These are phyloP conservation scores for Phyto melanocephala DNA, from an alignment of 2,888 invertebrate genomes.

Conservation along the genomic window DNA sequence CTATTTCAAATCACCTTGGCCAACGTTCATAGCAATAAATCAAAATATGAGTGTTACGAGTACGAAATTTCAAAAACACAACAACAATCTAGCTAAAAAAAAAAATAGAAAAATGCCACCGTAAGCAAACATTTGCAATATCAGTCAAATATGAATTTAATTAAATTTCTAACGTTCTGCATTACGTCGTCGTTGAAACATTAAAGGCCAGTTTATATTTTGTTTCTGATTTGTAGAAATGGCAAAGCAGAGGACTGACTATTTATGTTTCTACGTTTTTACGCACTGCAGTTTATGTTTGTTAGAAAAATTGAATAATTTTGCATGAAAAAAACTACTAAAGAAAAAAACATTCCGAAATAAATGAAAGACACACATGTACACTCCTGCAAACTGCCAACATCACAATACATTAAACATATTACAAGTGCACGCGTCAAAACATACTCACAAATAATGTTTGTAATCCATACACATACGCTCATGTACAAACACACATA, in stretches of 20 bases:
- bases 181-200: constrained; percentile 47
- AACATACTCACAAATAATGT: constrained; percentile 43
- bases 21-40: constrained; percentile 64
- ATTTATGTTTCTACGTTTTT: not conserved
- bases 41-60: constrained; percentile 41
- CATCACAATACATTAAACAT: constrained; percentile 55
- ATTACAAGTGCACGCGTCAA: constrained; percentile 57
- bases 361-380: too few relatives aligned
- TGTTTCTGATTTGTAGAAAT: constrained; percentile 1
- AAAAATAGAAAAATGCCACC: too few relatives aligned
- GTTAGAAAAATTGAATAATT: constrained; percentile 56
- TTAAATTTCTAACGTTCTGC: constrained; percentile 69
- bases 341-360: not conserved
- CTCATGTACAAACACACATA: not conserved
- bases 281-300: constrained; percentile 2
- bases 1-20: constrained; percentile 60
- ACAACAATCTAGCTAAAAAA: too few relatives aligned
- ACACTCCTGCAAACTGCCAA: not conserved
- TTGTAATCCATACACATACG: constrained; percentile 21
- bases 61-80: constrained; percentile 4
- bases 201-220: constrained; percentile 58
- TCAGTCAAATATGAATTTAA: constrained; percentile 74
- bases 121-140: constrained; percentile 12
- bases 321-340: constrained; percentile 28
- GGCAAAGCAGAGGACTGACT: not conserved